Evolutionary conservation across 2,888 invertebrate species (phyloP), one percentile per base, ranked within the genome.

Genomic region (Orgyia antiqua): DNA sequence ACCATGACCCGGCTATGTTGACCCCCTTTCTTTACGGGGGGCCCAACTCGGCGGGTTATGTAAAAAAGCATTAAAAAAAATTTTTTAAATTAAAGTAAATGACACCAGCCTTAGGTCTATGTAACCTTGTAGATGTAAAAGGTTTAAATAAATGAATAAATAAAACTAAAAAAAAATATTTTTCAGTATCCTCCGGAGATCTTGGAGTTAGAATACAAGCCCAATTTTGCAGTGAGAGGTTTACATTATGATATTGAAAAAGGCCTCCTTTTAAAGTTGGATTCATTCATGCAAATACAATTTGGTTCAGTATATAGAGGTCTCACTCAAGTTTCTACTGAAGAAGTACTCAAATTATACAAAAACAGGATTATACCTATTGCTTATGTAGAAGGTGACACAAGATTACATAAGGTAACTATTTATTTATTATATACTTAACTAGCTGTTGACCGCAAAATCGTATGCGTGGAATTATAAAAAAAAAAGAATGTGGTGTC

Each of bases 161-260:
- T n/a, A n/a, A n/a, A n/a, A n/a, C n/a, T n/a, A n/a, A n/a, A n/a
- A n/a, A n/a, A n/a, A n/a, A n/a, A n/a, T n/a, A 20, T 20, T 20
- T 24, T 89, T 32, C 79, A 98, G 95, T 98, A 98, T 83, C 98
- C 98, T 2, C 88, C 91, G 58, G 95, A 91, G 53, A 94, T 99
- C 51, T 76, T 89, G 27, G 87, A 91, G 35, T 80, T 98, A 31
- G 91, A 95, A 52, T 99, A 97, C 71, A 92, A 93, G 63, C 95
- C 96, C n/a, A 91, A 93, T 45, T 99, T 97, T 88, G 97, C 98
- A 9, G 95, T 98, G 1, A 89, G 99, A 42, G 99, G 99, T 18
- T 89, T 99, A n/a, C 99, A 99, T 79, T 99, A 97, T 87, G 99
- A 99, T 69, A 95, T 98, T 62, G 94, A 96, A 74, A 96, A 97